Conservation (phyloP, 2,888 invertebrate species). For the Lordiphosa andalusiaca region DNA sequence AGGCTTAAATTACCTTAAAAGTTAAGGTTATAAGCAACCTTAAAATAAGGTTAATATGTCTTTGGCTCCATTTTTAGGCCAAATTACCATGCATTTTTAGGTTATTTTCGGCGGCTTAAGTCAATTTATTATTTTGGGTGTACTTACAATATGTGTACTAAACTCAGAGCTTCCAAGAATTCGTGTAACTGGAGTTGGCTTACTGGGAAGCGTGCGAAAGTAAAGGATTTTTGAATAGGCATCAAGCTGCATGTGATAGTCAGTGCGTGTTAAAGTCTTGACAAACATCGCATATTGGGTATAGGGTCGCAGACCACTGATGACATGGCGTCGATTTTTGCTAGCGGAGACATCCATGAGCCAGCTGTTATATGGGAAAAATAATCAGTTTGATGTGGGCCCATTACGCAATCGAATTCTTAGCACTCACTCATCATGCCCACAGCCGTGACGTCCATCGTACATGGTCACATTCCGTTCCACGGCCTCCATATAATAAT, state of each 20-base stretch:
- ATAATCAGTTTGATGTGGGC: background rate
- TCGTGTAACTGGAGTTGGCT: slow-evolving; percentile 70
- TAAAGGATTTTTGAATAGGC: slow-evolving; percentile 92
- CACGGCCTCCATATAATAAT: slow-evolving; percentile 90
- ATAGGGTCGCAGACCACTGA: slow-evolving; percentile 89
- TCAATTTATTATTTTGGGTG: too few relatives aligned
- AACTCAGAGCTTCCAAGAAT: slow-evolving; percentile 68
- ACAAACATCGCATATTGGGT: slow-evolving; percentile 97
- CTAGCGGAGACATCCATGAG: slow-evolving; percentile 81
- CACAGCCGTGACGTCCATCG: slow-evolving; percentile 94
- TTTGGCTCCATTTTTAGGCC: too few relatives aligned
- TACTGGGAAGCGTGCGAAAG: slow-evolving; percentile 85
- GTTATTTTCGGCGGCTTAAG: too few relatives aligned
- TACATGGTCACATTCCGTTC: slow-evolving; percentile 89
- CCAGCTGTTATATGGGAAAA: slow-evolving; percentile 83
- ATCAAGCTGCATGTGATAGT: slow-evolving; percentile 84
- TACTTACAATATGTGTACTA: slow-evolving; percentile 72
- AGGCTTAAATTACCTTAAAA: too few relatives aligned
- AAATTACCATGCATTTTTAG: too few relatives aligned
- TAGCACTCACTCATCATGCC: slow-evolving; percentile 85
- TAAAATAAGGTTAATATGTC: too few relatives aligned
- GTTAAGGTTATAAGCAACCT: too few relatives aligned
- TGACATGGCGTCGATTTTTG: slow-evolving; percentile 82
- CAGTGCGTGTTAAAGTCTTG: slow-evolving; percentile 92
- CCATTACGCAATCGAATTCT: background rate